Base-by-base conservation (phyloP, 1,140 invertebrate species). In the Lineus longissimus region DNA sequence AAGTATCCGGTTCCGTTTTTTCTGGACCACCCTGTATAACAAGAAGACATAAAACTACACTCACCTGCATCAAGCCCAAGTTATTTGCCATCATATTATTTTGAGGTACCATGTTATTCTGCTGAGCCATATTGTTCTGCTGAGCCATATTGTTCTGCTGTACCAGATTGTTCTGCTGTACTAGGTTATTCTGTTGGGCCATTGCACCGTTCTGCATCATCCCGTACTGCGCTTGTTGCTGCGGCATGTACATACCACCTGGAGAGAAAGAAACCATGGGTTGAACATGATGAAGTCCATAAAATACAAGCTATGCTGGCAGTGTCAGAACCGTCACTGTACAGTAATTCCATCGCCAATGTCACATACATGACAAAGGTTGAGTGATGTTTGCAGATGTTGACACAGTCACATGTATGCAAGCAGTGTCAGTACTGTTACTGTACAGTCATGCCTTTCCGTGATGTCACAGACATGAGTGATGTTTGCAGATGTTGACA, bases 231-330 rank as follows among this genome's bases (percentile, higher is more conserved):
- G 70, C 67, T 15, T 66, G 63, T 15, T 59, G 47, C 59, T 67
- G 70, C 19, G 66, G 68, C 68, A 73, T 70, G 54, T 75, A 73
- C 63, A 75, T 67, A 29, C 71, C 73, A 40, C 71, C 71, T 71
- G 61, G 7, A 64, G 15, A 36, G 4, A 63, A 9, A 30, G 2
- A 40, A 40, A 58, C 30, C 25, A 61, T 11, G 40, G 22, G 31
- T 4, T 54, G 2, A 7, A 22, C 19, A 4, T 41, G 23, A 41
- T 25, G 15, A 2, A 27, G 22, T 4, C 31, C 57, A 33, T 6
- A 61, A 51, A 62, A 7, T 45, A 22, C 4, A 31, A 41, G 40
- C 29, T 33, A 17, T 23, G 36, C 15, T 27, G n/a, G n/a, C n/a
- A n/a, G n/a, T n/a, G n/a, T n/a, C n/a, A n/a, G n/a, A n/a, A n/a